A percentile compares a stretch with the other conserved stretches of the same genome.
Evolutionary conservation across 2,888 invertebrate species (phyloP).

Genomic region (Hirtodrosophila duncani): DNA sequence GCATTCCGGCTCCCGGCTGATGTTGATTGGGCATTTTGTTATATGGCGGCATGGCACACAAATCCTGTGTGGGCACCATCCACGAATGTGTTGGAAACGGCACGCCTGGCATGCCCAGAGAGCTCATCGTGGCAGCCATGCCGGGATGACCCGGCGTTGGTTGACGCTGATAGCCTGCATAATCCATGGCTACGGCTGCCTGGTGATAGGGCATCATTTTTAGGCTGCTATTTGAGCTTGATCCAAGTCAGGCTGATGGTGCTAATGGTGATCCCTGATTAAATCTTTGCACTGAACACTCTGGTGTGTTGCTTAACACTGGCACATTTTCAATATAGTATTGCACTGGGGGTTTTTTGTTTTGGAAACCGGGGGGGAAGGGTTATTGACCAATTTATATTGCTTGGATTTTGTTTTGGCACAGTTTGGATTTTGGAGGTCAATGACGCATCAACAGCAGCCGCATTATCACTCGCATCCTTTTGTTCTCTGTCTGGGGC

Average conservation of each 20-base stretch:
- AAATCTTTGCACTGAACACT: conserved; percentile 9
- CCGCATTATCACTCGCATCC: conserved; percentile 40
- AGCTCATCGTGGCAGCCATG: conserved; percentile 77
- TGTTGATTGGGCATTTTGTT: conserved; percentile 82
- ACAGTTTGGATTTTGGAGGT: conserved; percentile 36
- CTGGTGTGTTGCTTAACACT: conserved; percentile 42
- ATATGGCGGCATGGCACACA: conserved; percentile 92
- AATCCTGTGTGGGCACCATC: conserved; percentile 95
- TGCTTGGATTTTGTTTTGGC: conserved; percentile 24
- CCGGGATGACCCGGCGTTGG: conserved; percentile 76
- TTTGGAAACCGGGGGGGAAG: too few species aligned
- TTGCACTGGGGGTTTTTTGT: conserved; percentile 21
- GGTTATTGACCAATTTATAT: not conserved
- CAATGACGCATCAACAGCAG: conserved; percentile 32
- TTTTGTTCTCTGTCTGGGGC: conserved; percentile 42
- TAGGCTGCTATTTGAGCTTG: not conserved
- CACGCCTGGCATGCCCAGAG: conserved; percentile 80
- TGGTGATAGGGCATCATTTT: conserved; percentile 92
- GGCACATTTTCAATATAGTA: conserved; percentile 37
- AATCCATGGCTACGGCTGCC: conserved; percentile 92
- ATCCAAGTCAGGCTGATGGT: not conserved
- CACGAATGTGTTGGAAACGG: conserved; percentile 96
- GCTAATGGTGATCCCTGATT: not conserved
- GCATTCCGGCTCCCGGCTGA: conserved; percentile 73
- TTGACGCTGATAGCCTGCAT: conserved; percentile 84